These are phyloP conservation scores for Halisarca cf. caerulea DNA, from an alignment of 37 sponge, comb jelly and placozoan species.

Conservation along the genomic window DNA sequence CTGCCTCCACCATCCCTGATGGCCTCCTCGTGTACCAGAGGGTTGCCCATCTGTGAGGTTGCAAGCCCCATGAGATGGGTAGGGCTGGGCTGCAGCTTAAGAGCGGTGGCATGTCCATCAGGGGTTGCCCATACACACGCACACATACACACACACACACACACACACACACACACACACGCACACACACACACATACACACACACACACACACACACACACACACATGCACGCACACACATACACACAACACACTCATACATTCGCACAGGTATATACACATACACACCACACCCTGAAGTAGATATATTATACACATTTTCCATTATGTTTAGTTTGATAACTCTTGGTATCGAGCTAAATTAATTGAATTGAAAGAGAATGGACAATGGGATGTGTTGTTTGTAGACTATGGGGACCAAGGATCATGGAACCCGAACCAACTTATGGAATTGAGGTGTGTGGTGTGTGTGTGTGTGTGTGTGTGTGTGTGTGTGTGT, in stretches of 20 bases:
- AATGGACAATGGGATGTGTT: background rate
- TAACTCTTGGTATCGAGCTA: slow-evolving; percentile 44
- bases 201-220: slow-evolving; percentile 21
- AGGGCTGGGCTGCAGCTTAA: too few species aligned
- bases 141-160: too few species aligned
- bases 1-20: too few species aligned
- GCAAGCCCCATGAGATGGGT: too few species aligned
- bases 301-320: background rate
- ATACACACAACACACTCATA: slow-evolving; percentile 19
- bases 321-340: slow-evolving; percentile 1
- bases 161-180: background rate
- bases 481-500: slow-evolving; percentile 39
- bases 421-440: background rate
- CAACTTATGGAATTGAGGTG: slow-evolving; percentile 38
- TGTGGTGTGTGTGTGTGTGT: slow-evolving; percentile 20
- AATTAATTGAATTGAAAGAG: background rate
- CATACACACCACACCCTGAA: background rate
- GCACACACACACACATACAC: slow-evolving; percentile 16
- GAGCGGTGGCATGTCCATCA: too few species aligned
- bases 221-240: slow-evolving; percentile 25
- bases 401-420: slow-evolving; percentile 56
- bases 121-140: too few species aligned
- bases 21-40: too few species aligned
- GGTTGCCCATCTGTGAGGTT: too few species aligned
- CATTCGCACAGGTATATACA: background rate